A percentile compares a stretch with the other conserved stretches of the same genome.
Conservation (phyloP, 2,113 vertebrate species). For the Vombatus ursinus region DNA sequence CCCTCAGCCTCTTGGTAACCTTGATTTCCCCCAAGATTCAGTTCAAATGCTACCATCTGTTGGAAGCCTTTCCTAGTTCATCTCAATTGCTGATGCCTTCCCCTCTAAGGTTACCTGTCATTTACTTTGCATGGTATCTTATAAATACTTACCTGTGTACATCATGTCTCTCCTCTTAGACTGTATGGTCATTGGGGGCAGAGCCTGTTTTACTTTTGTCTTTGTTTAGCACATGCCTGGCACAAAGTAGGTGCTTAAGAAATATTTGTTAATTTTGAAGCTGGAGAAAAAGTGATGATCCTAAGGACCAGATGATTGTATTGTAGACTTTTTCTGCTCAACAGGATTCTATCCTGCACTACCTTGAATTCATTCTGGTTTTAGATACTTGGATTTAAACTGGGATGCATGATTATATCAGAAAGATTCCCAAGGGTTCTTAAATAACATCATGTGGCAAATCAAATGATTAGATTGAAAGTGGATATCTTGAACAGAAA, state of each 20-base stretch:
- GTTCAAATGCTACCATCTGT: background rate
- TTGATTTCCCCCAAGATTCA: background rate
- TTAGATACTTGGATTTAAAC: background rate
- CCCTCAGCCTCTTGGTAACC: background rate
- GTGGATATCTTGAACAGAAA: background rate
- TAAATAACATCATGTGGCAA: background rate
- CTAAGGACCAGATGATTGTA: background rate
- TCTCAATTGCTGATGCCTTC: background rate
- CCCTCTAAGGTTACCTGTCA: background rate
- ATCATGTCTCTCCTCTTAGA: background rate
- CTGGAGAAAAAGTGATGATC: background rate
- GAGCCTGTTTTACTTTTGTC: background rate
- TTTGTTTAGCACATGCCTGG: background rate
- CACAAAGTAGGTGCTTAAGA: background rate
- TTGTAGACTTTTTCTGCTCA: background rate
- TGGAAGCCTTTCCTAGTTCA: background rate
- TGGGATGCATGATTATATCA: background rate
- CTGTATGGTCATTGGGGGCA: background rate
- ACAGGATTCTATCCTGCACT: background rate
- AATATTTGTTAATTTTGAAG: background rate
- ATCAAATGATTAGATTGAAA: background rate
- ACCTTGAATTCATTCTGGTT: background rate
- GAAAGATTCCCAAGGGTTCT: background rate
- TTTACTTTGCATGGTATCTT: background rate
- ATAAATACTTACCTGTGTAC: background rate